Conservation (phyloP, 2,113 vertebrate genomes). For the Dicentrarchus labrax region DNA sequence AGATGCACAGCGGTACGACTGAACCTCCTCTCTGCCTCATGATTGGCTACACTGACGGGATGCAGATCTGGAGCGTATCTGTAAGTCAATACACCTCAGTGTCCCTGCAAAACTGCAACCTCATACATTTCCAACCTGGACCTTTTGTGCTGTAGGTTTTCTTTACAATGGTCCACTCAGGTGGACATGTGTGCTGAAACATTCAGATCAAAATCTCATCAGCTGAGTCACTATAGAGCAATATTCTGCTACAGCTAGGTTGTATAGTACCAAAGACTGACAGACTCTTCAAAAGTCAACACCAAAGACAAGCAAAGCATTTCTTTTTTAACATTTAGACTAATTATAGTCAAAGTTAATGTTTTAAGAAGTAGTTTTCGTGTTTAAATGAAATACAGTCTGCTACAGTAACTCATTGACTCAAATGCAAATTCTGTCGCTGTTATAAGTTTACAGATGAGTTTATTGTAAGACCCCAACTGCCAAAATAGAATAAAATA, state of each 20-base stretch:
- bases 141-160: neutral
- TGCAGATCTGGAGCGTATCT: constrained; percentile 98
- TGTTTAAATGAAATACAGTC: neutral
- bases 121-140: neutral
- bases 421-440: neutral
- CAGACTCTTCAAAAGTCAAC: neutral
- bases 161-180: too few relatives aligned
- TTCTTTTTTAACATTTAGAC: neutral
- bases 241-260: neutral
- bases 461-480: neutral
- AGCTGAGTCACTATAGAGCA: neutral
- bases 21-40: constrained; percentile 94
- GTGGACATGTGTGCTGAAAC: neutral
- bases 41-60: constrained; percentile 96
- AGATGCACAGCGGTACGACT: constrained; percentile 91
- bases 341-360: neutral
- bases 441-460: neutral
- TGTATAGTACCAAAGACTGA: neutral
- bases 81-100: constrained; percentile 83
- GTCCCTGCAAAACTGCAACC: neutral
- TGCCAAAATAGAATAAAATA: too few relatives aligned
- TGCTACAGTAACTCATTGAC: neutral
- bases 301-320: neutral
- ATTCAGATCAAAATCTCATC: neutral
- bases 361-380: neutral